Base-by-base conservation (phyloP, 1,140 invertebrate genomes). In the Tetramorium alpestre region DNA sequence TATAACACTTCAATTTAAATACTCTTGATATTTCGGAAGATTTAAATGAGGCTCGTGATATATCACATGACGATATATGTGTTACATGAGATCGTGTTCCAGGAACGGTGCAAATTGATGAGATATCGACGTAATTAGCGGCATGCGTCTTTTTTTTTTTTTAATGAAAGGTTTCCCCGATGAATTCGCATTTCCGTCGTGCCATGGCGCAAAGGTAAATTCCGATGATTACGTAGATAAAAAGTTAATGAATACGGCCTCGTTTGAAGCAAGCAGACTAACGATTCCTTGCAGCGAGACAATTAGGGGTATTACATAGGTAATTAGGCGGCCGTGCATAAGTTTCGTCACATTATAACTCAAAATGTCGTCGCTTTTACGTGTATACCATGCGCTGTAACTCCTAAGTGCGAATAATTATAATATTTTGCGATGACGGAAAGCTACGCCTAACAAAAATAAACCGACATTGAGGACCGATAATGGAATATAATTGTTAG, bases 261-360 rank as follows among this genome's bases (percentile, higher is more conserved):
- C 25, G 51, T 84, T 62, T 47, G 41, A 60, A 70, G 64, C 84
- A 88, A 89, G 73, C 84, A 88, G 67, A 76, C 64, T 58, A 86
- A 77, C 56, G 41, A 87, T 73, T 85, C 54, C 38, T 85, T 58
- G 70, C 58, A 25, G 81, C 85, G 85, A 69, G 87, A 89, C 87
- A 87, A 90, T 88, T 90, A 87, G 72, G 58, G 88, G 60, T 87
- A 89, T 90, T 85, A 54, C 38, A 64, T 67, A 84, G 54, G 7
- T 84, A 82, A 90, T 90, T 87, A 87, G 51, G 16, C 65, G 22
- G 13, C 62, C 13, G 78, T 72, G 67, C 18, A 60, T 25, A 82
- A 82, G 67, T 82, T 82, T 82, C 25, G 54, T 33, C 80, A 84
- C 69, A 10, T 75, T 44, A 13, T 84, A 73, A 73, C 18, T 73